Evolutionary conservation across 2,797 vertebrate species (phyloP).

Genomic region (Gephyroberyx darwinii): DNA sequence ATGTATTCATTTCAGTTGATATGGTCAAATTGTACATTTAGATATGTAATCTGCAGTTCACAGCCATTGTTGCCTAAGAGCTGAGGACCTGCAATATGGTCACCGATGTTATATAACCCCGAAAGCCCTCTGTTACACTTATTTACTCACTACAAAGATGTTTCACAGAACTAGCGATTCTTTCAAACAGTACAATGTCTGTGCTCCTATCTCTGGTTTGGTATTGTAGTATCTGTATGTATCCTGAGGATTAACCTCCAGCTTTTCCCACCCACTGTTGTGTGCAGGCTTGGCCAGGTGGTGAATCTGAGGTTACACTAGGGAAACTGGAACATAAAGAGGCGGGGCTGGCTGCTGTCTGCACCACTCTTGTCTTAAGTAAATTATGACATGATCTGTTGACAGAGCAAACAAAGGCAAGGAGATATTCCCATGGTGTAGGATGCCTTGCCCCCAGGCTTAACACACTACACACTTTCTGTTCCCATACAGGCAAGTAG

Average conservation of each 20-base stretch:
- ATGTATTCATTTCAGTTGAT: not conserved
- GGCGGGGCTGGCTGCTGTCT: slow-evolving; percentile 35
- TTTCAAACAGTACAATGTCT: slow-evolving; percentile 31
- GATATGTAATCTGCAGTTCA: slow-evolving; percentile 38
- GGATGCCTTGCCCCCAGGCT: slow-evolving; percentile 57
- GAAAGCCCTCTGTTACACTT: slow-evolving; percentile 49
- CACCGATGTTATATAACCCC: slow-evolving; percentile 26
- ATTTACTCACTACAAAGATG: slow-evolving; percentile 7
- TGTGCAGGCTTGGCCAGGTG: slow-evolving; percentile 7
- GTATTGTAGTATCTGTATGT: slow-evolving; percentile 32
- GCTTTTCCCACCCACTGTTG: slow-evolving; percentile 30
- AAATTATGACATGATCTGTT: slow-evolving; percentile 73
- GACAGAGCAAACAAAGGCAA: slow-evolving; percentile 70
- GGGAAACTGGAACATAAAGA: slow-evolving; percentile 3
- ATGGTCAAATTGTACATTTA: slow-evolving; percentile 7
- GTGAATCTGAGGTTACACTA: slow-evolving; percentile 14
- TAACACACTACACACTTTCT: slow-evolving; percentile 33
- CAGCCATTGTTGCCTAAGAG: slow-evolving; percentile 28
- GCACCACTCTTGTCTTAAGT: slow-evolving; percentile 59
- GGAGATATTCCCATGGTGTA: slow-evolving; percentile 73
- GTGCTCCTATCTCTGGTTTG: slow-evolving; percentile 32
- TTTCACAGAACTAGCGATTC: slow-evolving; percentile 34
- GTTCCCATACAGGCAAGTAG: slow-evolving; percentile 44
- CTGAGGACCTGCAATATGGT: slow-evolving; percentile 13
- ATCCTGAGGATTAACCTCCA: slow-evolving; percentile 36